A percentile compares a stretch with the other conserved stretches of the same genome.
These are phyloP conservation scores for Antheraea assamensis DNA, from an alignment of 2,888 invertebrate genomes.

Conservation along the genomic window DNA sequence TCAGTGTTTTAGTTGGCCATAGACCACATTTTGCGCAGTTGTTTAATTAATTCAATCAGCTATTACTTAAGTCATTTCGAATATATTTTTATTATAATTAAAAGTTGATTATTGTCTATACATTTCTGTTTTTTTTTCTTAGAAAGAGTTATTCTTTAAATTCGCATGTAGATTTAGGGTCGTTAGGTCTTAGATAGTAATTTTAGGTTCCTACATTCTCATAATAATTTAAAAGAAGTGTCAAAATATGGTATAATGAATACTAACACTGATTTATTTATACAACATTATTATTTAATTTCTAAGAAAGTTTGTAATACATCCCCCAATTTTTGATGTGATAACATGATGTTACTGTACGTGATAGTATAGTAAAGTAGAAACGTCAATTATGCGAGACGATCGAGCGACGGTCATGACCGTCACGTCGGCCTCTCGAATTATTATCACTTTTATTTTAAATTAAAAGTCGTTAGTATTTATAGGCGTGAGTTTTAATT, in stretches of 20 bases:
- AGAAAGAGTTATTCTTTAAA: not conserved
- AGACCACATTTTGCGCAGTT: not conserved
- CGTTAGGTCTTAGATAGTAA: not conserved
- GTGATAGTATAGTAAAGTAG: not conserved
- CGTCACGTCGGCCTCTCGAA: not conserved
- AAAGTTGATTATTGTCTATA: not conserved
- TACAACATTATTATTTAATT: not conserved
- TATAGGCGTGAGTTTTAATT: not conserved
- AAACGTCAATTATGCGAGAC: not conserved
- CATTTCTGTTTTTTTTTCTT: not conserved
- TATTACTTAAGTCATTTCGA: not conserved
- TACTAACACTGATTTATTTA: not conserved
- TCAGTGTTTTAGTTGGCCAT: too few relatives aligned
- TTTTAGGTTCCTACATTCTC: not conserved
- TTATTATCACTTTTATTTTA: not conserved
- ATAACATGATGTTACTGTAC: not conserved
- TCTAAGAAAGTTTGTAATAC: not conserved
- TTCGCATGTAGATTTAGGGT: not conserved
- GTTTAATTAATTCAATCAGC: not conserved
- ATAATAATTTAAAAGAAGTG: not conserved
- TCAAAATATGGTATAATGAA: not conserved
- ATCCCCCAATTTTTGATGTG: not conserved
- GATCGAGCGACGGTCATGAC: not conserved
- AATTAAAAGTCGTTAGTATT: not conserved
- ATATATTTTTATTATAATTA: not conserved